Evolutionary conservation across 2,888 invertebrate genomes (phyloP), one percentile per base, ranked within the genome.

Genomic region (Phaonia tiefii): DNA sequence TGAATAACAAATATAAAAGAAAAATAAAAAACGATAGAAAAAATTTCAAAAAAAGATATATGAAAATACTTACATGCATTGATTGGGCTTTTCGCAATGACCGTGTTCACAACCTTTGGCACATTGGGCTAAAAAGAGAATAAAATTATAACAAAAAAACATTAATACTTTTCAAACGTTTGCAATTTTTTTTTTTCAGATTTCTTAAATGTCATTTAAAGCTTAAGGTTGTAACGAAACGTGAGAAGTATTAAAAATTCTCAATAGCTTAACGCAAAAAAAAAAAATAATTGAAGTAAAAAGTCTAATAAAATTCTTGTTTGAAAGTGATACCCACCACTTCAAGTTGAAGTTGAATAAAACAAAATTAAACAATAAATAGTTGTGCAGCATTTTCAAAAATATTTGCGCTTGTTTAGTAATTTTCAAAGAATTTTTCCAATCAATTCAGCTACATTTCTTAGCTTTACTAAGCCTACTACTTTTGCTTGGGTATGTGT

Each of bases 21-120:
- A n/a, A n/a, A 13, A 22, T 8, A n/a, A 10, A 56, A 56, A 56
- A n/a, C 26, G 1, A 1, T 31, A 37, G 58, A 58, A 58, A 17
- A 60, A 7, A 26, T 44, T 42, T 46, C 67, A 69, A 74, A 46
- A 73, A 58, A 70, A 54, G 20, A 10, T 42, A 76, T 70, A 75
- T 78, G 79, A 80, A 83, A 83, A 84, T 89, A 97, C 98, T 97
- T 94, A 98, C 98, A 94, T 93, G 97, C 99, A 99, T 92, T 98
- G 96, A 93, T 96, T 96, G 89, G 99, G 98, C 91, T 94, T 94
- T 89, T 93, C 94, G 93, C 98, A 99, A 92, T 95, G 95, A 89
- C 98, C 98, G 92, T 98, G 96, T 90, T 97, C 95, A 93, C 99
- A 99, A 91, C 98, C 98, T 89, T 96, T 95, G 91, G 95, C 92